Evolutionary conservation across 2,888 invertebrate species (phyloP).

Genomic region (Leptinotarsa juncta): DNA sequence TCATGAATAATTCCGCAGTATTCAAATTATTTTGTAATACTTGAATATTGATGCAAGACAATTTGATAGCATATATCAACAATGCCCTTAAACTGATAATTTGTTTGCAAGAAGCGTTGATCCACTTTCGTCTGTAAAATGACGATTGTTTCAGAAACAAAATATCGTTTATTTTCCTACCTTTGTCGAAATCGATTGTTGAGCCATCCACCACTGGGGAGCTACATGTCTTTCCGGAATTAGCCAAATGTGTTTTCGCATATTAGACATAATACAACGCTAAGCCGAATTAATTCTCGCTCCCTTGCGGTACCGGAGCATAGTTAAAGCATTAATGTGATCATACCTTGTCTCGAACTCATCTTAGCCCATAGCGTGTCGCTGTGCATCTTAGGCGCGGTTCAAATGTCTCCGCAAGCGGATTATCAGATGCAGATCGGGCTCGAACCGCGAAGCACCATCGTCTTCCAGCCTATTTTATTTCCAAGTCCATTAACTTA

Average conservation of each 20-base stretch:
- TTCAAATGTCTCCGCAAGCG: conserved; percentile 64
- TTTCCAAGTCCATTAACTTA: conserved; percentile 44
- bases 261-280: conserved; percentile 65
- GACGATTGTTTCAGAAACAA: not conserved
- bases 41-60: too few species aligned
- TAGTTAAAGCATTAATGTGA: conserved; percentile 66
- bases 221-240: conserved; percentile 56
- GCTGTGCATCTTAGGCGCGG: conserved; percentile 62
- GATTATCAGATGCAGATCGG: conserved; percentile 65
- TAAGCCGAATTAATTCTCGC: conserved; percentile 63
- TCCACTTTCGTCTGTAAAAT: too few species aligned
- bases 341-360: conserved; percentile 64
- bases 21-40: too few species aligned
- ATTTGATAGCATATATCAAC: too few species aligned
- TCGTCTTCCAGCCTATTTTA: conserved; percentile 32
- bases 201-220: conserved; percentile 24
- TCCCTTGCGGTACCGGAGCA: conserved; percentile 64
- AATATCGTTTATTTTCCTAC: conserved; percentile 7
- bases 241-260: conserved; percentile 65
- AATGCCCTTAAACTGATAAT: too few species aligned
- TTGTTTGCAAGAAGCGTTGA: too few species aligned
- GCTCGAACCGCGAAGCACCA: conserved; percentile 37
- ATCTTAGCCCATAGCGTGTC: conserved; percentile 63
- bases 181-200: not conserved
- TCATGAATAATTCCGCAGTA: too few species aligned